phyloP scores from a whole-genome alignment of 1,140 invertebrate genomes.

The Antheraea pernyi region DNA sequence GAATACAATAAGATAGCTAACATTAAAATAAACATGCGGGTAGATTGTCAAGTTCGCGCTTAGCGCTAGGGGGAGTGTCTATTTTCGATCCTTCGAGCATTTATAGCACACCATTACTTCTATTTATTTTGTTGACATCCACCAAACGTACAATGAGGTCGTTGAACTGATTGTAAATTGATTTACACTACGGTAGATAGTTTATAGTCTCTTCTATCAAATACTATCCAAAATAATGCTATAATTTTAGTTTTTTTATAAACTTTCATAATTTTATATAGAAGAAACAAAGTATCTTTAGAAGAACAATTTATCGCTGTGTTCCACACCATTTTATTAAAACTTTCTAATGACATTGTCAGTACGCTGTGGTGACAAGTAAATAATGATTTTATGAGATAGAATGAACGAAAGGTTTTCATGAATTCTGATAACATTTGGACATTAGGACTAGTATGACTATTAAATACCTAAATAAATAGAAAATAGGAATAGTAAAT shows the following conservation, averaged over 20 bases:
- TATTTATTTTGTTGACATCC: slow-evolving; percentile 65
- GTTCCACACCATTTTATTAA: no score
- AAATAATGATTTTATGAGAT: no score
- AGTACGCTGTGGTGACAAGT: no score
- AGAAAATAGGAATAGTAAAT: no score
- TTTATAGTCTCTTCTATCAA: not conserved
- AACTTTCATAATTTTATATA: not conserved
- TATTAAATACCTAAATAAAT: no score
- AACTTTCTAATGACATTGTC: no score
- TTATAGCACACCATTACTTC: slow-evolving; percentile 56
- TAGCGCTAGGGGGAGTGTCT: slow-evolving; percentile 52
- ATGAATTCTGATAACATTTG: no score
- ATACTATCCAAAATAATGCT: no score
- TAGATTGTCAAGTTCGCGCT: slow-evolving; percentile 70
- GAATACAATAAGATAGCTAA: slow-evolving; percentile 58
- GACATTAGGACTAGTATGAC: no score
- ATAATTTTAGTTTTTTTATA: not conserved
- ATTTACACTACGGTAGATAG: not conserved
- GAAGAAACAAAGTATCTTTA: no score
- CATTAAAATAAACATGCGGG: slow-evolving; percentile 61
- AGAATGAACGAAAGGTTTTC: no score
- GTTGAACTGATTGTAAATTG: slow-evolving; percentile 37
- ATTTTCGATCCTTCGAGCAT: slow-evolving; percentile 51
- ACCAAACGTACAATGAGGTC: slow-evolving; percentile 43
- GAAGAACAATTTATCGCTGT: no score